phyloP scores from a whole-genome alignment of 2,113 vertebrate species.

The Xenopus borealis region DNA sequence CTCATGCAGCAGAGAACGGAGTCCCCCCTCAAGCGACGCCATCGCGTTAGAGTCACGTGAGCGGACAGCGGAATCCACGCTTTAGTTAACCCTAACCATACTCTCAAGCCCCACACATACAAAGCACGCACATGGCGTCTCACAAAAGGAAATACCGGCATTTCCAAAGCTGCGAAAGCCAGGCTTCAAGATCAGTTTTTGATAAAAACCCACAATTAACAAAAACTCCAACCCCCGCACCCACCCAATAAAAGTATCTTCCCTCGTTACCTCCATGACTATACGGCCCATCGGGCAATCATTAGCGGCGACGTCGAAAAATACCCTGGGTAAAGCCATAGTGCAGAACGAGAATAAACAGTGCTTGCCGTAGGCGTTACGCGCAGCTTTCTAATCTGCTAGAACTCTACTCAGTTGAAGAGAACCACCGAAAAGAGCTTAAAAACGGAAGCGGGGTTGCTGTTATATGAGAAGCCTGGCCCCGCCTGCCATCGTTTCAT shows the following conservation, averaged over 20 bases:
- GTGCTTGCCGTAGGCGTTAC: neutral
- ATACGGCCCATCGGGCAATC: constrained; percentile 58
- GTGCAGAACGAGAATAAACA: neutral
- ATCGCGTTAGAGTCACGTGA: too few relatives aligned
- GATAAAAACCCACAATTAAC: neutral
- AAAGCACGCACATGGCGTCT: too few relatives aligned
- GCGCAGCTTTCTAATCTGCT: neutral
- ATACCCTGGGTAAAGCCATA: constrained; percentile 69
- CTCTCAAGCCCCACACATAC: too few relatives aligned
- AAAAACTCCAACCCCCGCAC: neutral
- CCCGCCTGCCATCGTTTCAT: neutral
- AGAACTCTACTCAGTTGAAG: neutral
- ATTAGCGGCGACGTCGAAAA: constrained; percentile 66
- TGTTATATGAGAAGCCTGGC: constrained; percentile 14
- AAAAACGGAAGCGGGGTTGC: neutral
- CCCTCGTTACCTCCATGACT: constrained; percentile 68
- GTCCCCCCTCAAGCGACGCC: neutral
- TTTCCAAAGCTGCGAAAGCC: too few relatives aligned
- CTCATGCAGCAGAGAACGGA: neutral
- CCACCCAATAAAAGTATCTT: neutral
- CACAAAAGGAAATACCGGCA: too few relatives aligned
- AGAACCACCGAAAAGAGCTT: constrained; percentile 32
- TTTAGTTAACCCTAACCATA: too few relatives aligned
- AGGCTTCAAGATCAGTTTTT: too few relatives aligned
- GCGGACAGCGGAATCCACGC: too few relatives aligned